Conservation (phyloP, 2,888 invertebrate species). For the Cheilosia grossa region DNA sequence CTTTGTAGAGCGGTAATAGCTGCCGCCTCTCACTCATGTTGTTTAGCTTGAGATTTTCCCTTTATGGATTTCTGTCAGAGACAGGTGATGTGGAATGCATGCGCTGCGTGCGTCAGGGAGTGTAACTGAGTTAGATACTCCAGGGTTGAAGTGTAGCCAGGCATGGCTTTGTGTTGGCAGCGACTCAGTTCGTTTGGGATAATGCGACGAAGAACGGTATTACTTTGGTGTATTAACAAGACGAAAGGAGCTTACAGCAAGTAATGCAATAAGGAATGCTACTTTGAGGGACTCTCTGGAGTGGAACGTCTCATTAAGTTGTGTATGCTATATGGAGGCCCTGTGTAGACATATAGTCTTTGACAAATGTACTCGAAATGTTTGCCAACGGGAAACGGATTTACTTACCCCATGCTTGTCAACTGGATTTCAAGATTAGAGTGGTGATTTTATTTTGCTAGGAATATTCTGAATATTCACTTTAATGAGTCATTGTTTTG, state of each 20-base stretch:
- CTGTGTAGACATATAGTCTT: not conserved
- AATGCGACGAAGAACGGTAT: conserved; percentile 13
- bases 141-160: not conserved
- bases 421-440: not conserved
- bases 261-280: conserved; percentile 45
- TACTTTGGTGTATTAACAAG: conserved; percentile 28
- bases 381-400: not conserved
- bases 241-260: conserved; percentile 44
- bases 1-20: conserved; percentile 6
- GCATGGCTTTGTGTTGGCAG: conserved; percentile 16
- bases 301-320: conserved; percentile 60
- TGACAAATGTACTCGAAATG: conserved; percentile 4
- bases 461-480: too few species aligned
- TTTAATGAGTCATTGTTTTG: too few species aligned
- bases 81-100: conserved; percentile 41
- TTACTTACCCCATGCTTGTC: not conserved
- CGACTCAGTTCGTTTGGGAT: conserved; percentile 1
- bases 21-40: not conserved
- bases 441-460: not conserved
- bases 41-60: conserved; percentile 41
- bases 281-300: conserved; percentile 57
- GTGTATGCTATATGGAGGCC: not conserved
- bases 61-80: conserved; percentile 46
- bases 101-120: conserved; percentile 36
- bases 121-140: not conserved